These are phyloP conservation scores for Hippocampus comes DNA, from an alignment of 2,113 vertebrate species.

Conservation along the genomic window DNA sequence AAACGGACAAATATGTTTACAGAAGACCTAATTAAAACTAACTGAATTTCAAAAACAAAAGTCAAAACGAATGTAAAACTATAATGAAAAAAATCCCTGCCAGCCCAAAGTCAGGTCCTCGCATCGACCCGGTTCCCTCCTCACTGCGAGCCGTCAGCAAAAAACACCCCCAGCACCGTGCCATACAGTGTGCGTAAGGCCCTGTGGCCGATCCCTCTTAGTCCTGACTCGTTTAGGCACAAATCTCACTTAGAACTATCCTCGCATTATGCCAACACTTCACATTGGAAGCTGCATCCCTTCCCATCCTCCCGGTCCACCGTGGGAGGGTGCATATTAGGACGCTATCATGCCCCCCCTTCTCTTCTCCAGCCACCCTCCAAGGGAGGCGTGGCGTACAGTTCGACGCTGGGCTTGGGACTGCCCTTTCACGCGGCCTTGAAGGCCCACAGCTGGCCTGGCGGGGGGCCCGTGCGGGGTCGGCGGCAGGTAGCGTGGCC, in stretches of 20 bases:
- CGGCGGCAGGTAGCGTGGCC: conserved; percentile 44
- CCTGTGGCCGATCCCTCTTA: conserved; percentile 56
- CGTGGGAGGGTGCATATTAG: not conserved
- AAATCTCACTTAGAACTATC: conserved; percentile 68
- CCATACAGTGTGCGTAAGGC: conserved; percentile 46
- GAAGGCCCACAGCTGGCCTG: conserved; percentile 46
- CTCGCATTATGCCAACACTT: conserved; percentile 48
- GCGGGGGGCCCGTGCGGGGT: conserved; percentile 34
- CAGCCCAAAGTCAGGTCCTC: too few species aligned
- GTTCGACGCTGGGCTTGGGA: conserved; percentile 32
- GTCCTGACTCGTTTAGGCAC: conserved; percentile 50
- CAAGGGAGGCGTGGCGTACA: conserved; percentile 23
- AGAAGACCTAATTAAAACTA: too few species aligned
- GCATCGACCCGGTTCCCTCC: not conserved
- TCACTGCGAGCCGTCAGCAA: not conserved
- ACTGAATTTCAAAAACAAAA: too few species aligned
- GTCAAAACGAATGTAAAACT: too few species aligned
- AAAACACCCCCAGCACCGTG: conserved; percentile 4
- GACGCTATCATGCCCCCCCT: conserved; percentile 1
- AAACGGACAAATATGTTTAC: too few species aligned
- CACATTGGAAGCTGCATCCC: not conserved
- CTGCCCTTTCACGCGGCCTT: conserved; percentile 38
- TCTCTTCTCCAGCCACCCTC: not conserved
- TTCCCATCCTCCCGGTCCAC: not conserved
- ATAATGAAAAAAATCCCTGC: too few species aligned